Evolutionary conservation across 2,113 vertebrate genomes (phyloP).

Genomic region (Scopus umbretta): DNA sequence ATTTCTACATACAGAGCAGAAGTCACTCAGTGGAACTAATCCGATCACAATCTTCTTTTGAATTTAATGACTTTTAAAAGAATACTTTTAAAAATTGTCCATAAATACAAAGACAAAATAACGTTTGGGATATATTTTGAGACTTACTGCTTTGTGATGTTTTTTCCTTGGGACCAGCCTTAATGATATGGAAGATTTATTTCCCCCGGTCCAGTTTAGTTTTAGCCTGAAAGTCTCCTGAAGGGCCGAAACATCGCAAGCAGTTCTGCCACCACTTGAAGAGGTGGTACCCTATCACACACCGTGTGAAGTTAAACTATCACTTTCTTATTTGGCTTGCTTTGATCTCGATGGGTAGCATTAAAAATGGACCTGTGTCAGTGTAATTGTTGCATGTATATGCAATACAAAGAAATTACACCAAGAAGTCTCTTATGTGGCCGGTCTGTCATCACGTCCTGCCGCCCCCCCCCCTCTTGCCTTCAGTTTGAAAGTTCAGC

Average conservation of each 20-base stretch:
- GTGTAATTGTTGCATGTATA: neutral
- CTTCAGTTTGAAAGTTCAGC: neutral
- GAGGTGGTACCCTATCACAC: rapidly evolving
- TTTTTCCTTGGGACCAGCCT: neutral
- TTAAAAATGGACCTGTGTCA: neutral
- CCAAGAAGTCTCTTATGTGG: rapidly evolving
- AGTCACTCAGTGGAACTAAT: neutral
- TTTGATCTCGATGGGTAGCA: neutral
- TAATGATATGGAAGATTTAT: neutral
- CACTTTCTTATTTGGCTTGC: neutral
- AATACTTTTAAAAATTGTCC: neutral
- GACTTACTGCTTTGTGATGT: neutral
- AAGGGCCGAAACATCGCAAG: neutral
- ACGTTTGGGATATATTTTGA: neutral
- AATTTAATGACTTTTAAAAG: neutral
- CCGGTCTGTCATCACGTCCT: neutral
- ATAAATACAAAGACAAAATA: neutral
- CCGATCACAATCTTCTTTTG: neutral
- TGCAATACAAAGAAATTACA: neutral
- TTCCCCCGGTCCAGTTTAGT: neutral
- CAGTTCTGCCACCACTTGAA: neutral
- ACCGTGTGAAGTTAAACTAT: neutral
- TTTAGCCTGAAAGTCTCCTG: neutral
- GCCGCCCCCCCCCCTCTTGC: neutral
- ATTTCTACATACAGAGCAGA: neutral